Evolutionary conservation across 2,113 vertebrate species (phyloP).

Genomic region (Suricata suricatta): DNA sequence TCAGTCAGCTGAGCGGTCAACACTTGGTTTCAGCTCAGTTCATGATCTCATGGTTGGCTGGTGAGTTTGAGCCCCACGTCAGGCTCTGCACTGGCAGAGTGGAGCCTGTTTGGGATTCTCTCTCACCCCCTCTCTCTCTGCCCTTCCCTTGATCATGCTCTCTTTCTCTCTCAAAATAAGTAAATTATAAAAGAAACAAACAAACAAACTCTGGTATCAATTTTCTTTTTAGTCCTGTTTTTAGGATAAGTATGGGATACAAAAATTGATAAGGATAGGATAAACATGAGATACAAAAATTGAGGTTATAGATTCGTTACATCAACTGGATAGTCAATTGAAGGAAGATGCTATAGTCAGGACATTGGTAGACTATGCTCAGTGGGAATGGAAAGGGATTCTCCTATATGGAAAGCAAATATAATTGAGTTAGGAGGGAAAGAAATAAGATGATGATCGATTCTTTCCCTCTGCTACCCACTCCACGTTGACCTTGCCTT

Average conservation of each 20-base stretch:
- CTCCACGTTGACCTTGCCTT: not conserved
- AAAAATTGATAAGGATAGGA: not conserved
- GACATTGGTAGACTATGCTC: not conserved
- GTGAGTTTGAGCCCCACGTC: too few relatives aligned
- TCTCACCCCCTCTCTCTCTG: too few relatives aligned
- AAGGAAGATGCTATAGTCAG: not conserved
- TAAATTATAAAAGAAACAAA: too few relatives aligned
- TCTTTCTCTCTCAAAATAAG: too few relatives aligned
- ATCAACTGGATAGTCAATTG: not conserved
- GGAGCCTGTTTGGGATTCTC: too few relatives aligned
- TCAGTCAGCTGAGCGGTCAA: too few relatives aligned
- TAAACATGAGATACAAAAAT: not conserved
- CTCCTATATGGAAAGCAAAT: not conserved
- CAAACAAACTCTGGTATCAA: not conserved
- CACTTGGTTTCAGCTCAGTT: too few relatives aligned
- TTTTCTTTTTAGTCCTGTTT: not conserved
- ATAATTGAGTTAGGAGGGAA: not conserved
- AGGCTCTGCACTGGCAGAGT: too few relatives aligned
- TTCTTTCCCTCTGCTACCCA: not conserved
- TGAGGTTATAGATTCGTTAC: not conserved
- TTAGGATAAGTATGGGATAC: not conserved
- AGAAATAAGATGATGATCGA: too few relatives aligned
- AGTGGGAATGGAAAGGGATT: not conserved
- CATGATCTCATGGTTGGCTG: too few relatives aligned
- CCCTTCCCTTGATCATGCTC: too few relatives aligned